These are phyloP conservation scores for Hylaea fasciaria DNA, from an alignment of 2,888 invertebrate species.

Conservation along the genomic window DNA sequence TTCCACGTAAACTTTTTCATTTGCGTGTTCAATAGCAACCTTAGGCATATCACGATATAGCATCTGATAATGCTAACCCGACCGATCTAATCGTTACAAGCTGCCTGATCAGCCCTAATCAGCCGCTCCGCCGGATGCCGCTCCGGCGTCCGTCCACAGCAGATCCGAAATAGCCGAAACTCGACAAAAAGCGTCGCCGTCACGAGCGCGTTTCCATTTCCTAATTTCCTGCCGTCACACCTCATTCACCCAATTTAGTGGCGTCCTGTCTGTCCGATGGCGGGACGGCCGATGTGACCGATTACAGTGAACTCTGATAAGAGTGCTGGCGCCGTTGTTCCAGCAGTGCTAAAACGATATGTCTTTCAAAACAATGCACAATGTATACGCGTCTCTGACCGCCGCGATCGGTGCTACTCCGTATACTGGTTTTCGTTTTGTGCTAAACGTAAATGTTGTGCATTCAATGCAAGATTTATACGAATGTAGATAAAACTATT, in stretches of 20 bases:
- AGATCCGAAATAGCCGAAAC: slow-evolving; percentile 44
- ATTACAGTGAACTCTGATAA: slow-evolving; percentile 13
- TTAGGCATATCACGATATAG: no score
- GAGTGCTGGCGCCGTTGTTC: background rate
- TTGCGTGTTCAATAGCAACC: no score
- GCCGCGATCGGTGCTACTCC: background rate
- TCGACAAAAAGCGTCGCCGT: slow-evolving; percentile 45
- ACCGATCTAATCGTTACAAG: slow-evolving; percentile 31
- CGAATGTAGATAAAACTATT: no score
- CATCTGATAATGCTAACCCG: background rate
- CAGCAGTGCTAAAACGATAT: background rate
- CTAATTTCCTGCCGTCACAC: slow-evolving; percentile 73
- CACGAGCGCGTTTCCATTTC: slow-evolving; percentile 63
- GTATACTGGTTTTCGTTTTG: background rate
- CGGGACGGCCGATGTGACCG: slow-evolving; percentile 25
- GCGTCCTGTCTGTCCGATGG: slow-evolving; percentile 49
- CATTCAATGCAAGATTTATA: no score
- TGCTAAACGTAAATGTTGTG: no score
- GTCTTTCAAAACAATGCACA: no score
- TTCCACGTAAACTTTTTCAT: no score
- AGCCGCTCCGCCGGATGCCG: slow-evolving; percentile 34
- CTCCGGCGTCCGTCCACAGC: slow-evolving; percentile 24
- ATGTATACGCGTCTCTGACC: no score
- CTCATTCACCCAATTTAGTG: slow-evolving; percentile 61
- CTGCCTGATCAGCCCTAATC: slow-evolving; percentile 30